Base-by-base conservation (phyloP, 1,140 invertebrate species). In the Pseudomyrmex flavicornis region DNA sequence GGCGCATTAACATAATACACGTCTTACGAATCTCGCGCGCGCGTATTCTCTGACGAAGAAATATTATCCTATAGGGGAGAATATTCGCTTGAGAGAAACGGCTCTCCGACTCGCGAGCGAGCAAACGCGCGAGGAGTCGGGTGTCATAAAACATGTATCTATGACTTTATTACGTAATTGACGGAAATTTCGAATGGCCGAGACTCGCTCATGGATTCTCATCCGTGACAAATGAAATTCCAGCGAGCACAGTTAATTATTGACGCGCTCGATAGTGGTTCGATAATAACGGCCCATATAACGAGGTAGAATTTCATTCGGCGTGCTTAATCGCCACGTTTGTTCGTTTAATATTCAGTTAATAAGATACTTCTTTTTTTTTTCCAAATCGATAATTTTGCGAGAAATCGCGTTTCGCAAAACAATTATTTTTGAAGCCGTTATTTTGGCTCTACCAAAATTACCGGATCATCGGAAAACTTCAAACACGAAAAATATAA, bases 151-250 rank as follows among this genome's bases (percentile, higher is more conserved):
- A 59, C 44, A 70, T 68, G 66, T n/a, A 56, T 56, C 26, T 13
- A 35, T 35, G 17, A 20, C 12, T 68, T 68, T 77, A 68, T 72
- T 17, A 70, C 59, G 61, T 80, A 70, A 80, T 72, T n/a, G 76
- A 72, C 68, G 44, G 56, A 15, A 80, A 80, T 72, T 72, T 80
- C 44, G 20, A 10, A 35, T 10, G 13, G 48, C 65, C 13, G 13
- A 13, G 7, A 12, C 15, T 35, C 8, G 17, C 20, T 22, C n/a
- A 20, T 22, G n/a, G 68, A 80, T 50, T 20, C 76, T 80, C 66
- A 72, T 80, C 54, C 69, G 59, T 72, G 76, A 80, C 76, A 70
- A 59, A 80, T 80, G 76, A 50, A 72, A 80, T 80, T 80, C 54
- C 56, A 22, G n/a, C 48, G 74, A 65, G 76, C 22, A 56, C 54